Percentiles rank a stretch among this genome's conserved stretches.
Conservation (phyloP, 2,113 vertebrate species). For the Probosciger aterrimus region DNA sequence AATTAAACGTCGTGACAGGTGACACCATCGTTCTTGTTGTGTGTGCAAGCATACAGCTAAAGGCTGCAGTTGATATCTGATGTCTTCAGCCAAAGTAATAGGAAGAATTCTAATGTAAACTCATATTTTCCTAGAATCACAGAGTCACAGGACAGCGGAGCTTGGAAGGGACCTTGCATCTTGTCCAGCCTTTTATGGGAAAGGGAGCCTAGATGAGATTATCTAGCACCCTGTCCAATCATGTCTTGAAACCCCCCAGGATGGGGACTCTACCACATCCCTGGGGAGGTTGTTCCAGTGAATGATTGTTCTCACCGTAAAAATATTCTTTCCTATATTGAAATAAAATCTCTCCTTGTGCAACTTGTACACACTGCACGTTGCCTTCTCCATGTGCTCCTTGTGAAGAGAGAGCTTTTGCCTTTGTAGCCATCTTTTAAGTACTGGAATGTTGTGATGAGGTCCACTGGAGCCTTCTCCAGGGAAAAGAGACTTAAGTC, state of each 20-base stretch:
- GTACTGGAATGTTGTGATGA: background rate
- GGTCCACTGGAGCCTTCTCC: background rate
- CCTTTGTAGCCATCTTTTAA: background rate
- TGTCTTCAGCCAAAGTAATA: background rate
- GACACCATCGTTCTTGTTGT: background rate
- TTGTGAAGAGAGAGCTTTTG: background rate
- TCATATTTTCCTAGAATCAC: background rate
- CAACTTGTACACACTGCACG: background rate
- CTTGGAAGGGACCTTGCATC: background rate
- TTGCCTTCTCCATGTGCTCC: background rate
- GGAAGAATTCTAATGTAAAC: background rate
- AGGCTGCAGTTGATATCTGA: background rate
- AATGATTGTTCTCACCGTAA: background rate
- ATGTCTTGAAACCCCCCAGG: background rate
- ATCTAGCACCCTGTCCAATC: background rate
- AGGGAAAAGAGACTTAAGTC: background rate
- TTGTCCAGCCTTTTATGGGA: background rate
- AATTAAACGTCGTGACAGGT: background rate
- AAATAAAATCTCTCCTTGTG: background rate
- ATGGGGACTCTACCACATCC: background rate
- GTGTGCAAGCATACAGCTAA: background rate
- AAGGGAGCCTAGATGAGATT: background rate
- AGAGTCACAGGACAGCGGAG: background rate
- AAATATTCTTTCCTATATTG: background rate
- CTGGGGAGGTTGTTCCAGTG: background rate